A percentile compares a stretch with the other conserved stretches of the same genome.
phyloP scores from a whole-genome alignment of 2,888 invertebrate genomes.

The Vesta saturnalis region DNA sequence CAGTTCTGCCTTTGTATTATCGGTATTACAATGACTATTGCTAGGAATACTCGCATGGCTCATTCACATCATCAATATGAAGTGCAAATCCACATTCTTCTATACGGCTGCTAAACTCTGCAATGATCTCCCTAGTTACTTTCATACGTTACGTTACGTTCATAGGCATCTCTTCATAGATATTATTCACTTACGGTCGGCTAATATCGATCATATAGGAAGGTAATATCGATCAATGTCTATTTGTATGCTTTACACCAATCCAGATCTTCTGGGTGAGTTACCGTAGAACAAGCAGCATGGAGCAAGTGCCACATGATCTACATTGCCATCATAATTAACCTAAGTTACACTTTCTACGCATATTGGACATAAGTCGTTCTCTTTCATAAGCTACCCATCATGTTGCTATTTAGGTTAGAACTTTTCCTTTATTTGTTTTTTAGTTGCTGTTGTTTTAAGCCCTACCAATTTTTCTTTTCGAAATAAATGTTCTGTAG shows the following conservation, averaged over 20 bases:
- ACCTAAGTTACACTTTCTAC: not conserved
- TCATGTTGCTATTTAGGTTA: not conserved
- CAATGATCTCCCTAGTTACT: too few species aligned
- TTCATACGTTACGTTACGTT: too few species aligned
- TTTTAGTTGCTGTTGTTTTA: not conserved
- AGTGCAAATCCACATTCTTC: too few species aligned
- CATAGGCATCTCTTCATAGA: too few species aligned
- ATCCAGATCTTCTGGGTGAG: not conserved
- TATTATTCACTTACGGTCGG: not conserved
- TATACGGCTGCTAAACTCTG: too few species aligned
- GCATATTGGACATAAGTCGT: not conserved
- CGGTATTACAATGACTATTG: too few species aligned
- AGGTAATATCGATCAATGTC: not conserved
- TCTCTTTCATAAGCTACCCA: not conserved
- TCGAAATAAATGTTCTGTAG: not conserved
- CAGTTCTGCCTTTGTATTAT: too few species aligned
- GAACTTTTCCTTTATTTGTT: not conserved
- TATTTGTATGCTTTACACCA: not conserved
- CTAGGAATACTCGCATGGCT: too few species aligned
- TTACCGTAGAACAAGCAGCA: not conserved
- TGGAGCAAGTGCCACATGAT: not conserved
- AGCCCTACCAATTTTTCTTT: not conserved
- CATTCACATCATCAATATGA: too few species aligned
- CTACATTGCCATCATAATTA: not conserved
- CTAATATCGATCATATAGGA: constrained; percentile 5